Percentiles rank a stretch among this genome's conserved stretches.
These are phyloP conservation scores for Papilio dardanus DNA, from an alignment of 1,140 invertebrate genomes.

Conservation along the genomic window DNA sequence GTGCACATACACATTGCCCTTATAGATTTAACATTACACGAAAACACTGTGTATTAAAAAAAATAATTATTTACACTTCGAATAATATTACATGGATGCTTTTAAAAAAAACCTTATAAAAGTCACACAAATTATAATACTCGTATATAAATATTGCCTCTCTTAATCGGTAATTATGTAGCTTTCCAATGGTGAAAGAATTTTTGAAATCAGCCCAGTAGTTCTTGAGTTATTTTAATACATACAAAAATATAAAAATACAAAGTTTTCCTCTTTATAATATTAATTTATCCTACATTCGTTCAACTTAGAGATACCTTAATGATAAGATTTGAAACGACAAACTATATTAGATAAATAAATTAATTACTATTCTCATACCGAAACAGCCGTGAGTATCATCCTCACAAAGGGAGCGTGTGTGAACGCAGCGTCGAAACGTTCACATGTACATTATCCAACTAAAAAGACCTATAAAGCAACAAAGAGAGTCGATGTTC, in stretches of 20 bases:
- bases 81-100: too few relatives aligned
- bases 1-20: not conserved
- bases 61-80: too few relatives aligned
- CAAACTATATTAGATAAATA: not conserved
- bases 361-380: not conserved
- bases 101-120: too few relatives aligned
- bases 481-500: slow-evolving; percentile 25
- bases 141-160: too few relatives aligned
- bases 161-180: too few relatives aligned
- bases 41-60: not conserved
- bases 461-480: slow-evolving; percentile 35
- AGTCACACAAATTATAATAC: too few relatives aligned
- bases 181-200: too few relatives aligned
- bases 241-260: too few relatives aligned
- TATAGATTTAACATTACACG: not conserved
- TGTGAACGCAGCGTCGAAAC: slow-evolving; percentile 27
- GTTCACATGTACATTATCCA: slow-evolving; percentile 38
- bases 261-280: too few relatives aligned
- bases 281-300: not conserved
- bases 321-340: not conserved
- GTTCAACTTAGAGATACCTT: not conserved
- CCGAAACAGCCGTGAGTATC: slow-evolving; percentile 25
- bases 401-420: slow-evolving; percentile 16
- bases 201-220: too few relatives aligned
- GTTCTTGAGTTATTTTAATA: too few relatives aligned